A percentile compares a stretch with the other conserved stretches of the same genome.
phyloP scores from a whole-genome alignment of 1,140 invertebrate genomes.

The Anastrepha ludens region DNA sequence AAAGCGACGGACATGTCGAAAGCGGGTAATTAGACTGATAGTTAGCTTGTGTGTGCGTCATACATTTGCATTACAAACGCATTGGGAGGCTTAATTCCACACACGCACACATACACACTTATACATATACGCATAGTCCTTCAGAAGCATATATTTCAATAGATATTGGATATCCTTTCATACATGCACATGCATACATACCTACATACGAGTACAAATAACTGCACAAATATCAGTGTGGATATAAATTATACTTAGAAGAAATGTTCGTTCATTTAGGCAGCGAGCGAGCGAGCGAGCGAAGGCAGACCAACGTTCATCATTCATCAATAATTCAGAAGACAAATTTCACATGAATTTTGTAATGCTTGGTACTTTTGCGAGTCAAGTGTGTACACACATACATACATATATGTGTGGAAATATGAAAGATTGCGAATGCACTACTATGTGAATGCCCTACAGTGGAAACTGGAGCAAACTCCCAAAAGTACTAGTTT shows the following conservation, averaged over 20 bases:
- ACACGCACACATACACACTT: too few relatives aligned
- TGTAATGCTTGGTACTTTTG: not conserved
- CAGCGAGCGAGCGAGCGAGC: not conserved
- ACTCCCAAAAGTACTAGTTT: not conserved
- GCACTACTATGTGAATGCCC: not conserved
- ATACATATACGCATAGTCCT: not conserved
- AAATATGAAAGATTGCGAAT: constrained; percentile 1
- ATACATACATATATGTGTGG: not conserved
- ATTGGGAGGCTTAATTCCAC: not conserved
- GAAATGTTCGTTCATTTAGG: not conserved
- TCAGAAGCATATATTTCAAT: not conserved
- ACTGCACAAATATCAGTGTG: not conserved
- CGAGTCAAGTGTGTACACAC: not conserved
- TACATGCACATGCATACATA: not conserved
- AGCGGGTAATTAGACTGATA: constrained; percentile 9
- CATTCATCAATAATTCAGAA: constrained; percentile 54
- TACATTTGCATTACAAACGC: constrained; percentile 2
- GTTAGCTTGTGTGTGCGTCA: not conserved
- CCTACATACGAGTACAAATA: not conserved
- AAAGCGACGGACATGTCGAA: not conserved
- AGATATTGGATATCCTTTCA: constrained; percentile 10
- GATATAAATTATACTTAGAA: constrained; percentile 27
- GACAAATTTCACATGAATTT: constrained; percentile 44
- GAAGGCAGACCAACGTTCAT: not conserved
- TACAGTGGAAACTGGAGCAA: not conserved